These are phyloP conservation scores for Xylophagus ater DNA, from an alignment of 2,888 invertebrate genomes.

Conservation along the genomic window DNA sequence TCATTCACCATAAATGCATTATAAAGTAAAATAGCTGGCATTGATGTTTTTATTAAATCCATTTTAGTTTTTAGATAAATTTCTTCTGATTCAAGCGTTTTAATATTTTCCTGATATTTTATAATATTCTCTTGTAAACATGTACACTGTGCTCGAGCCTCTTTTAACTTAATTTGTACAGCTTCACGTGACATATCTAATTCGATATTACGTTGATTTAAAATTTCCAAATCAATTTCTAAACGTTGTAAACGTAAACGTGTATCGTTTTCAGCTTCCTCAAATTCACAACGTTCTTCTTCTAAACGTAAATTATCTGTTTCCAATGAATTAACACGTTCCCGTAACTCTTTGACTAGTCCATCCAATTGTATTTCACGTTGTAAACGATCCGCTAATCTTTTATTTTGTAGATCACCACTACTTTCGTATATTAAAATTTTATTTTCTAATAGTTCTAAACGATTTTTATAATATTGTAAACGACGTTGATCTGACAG, in stretches of 20 bases:
- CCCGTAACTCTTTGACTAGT: conserved; percentile 39
- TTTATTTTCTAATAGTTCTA: conserved; percentile 52
- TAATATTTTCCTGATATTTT: conserved; percentile 44
- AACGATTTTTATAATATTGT: conserved; percentile 54
- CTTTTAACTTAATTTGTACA: conserved; percentile 46
- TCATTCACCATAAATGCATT: conserved; percentile 37
- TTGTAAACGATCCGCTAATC: conserved; percentile 50
- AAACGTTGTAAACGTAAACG: conserved; percentile 41
- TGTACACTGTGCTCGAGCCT: conserved; percentile 39
- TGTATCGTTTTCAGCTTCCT: conserved; percentile 67
- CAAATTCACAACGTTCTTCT: conserved; percentile 61
- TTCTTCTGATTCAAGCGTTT: conserved; percentile 42
- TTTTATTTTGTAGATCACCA: conserved; percentile 50
- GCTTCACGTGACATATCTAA: conserved; percentile 49
- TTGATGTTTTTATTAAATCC: conserved; percentile 47
- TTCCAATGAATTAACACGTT: conserved; percentile 47
- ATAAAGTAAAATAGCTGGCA: conserved; percentile 52
- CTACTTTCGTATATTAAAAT: conserved; percentile 54
- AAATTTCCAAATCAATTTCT: conserved; percentile 52
- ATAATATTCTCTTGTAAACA: conserved; percentile 43
- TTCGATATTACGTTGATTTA: conserved; percentile 40
- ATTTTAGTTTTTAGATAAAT: conserved; percentile 45
- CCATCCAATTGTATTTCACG: conserved; percentile 47
- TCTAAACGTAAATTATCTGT: conserved; percentile 53
- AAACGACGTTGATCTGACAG: conserved; percentile 46